Evolutionary conservation across 2,113 vertebrate genomes (phyloP), one percentile per base, ranked within the genome.

Genomic region (Noturus placidus): DNA sequence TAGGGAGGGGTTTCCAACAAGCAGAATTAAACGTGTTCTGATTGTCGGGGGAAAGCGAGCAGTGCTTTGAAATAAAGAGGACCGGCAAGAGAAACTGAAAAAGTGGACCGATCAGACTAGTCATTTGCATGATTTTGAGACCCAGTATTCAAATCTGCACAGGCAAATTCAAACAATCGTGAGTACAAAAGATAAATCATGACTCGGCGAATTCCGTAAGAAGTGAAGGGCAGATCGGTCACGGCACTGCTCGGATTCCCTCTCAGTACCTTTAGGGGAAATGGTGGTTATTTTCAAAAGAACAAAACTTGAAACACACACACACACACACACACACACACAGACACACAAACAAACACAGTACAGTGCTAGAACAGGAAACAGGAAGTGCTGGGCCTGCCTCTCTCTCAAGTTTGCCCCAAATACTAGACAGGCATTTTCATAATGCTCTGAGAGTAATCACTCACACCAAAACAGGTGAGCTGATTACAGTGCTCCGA

Each of bases 221-320:
- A 91, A 82, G 78, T 27, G 74, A 80, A 35, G 70, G 46, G 46
- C 69, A 17, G 70, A 46, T 87, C 79, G 27, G 69, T 50, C 83
- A 56, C 83, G 61, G 90, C 90, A 92, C 92, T 92, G 92, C 89
- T 92, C 90, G 91, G 80, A 91, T 89, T 92, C 92, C 91, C 91
- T 90, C 86, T 17, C 74, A 85, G 81, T 86, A 89, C 38, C 90
- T 83, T 87, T 35, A 89, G 38, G 35, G 86, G n/a, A 59, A 56
- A 69, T 52, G 4, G 56, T 30, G 79, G 57, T 20, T 3, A 80
- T 33, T 57, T 46, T 2, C 11, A 69, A 20, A 61, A 82, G 7
- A 6, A 52, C 1, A 4, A 27, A 77, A 67, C 70, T 6, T 70
- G 11, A 46, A 59, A 46, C 42, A 46, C 42, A 46, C 42, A 46